Evolutionary conservation across 2,888 invertebrate genomes (phyloP).

Genomic region (Protophormia terraenovae): DNA sequence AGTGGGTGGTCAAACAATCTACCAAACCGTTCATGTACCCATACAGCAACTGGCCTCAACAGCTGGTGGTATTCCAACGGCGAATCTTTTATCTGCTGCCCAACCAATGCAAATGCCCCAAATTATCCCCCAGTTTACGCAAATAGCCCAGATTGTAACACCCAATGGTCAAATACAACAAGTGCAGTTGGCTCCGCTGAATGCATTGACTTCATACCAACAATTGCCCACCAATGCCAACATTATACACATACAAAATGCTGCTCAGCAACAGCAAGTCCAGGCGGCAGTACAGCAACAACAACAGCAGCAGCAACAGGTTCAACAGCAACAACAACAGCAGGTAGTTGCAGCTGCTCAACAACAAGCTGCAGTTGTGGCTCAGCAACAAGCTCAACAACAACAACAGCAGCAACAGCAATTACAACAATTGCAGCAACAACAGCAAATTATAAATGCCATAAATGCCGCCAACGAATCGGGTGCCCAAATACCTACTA

Average conservation of each 20-base stretch:
- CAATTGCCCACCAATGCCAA: conserved; percentile 78
- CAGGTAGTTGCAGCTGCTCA: conserved; percentile 60
- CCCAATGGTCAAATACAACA: conserved; percentile 95
- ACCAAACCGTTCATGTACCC: conserved; percentile 97
- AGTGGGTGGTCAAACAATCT: conserved; percentile 93
- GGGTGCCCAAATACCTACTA: conserved; percentile 79
- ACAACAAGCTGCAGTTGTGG: conserved; percentile 66
- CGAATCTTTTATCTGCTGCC: conserved; percentile 80
- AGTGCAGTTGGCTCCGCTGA: conserved; percentile 89
- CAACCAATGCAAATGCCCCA: conserved; percentile 83
- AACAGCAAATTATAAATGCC: conserved; percentile 77
- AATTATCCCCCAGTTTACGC: conserved; percentile 91
- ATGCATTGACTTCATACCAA: conserved; percentile 79
- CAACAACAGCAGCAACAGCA: conserved; percentile 67
- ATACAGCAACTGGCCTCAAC: conserved; percentile 87
- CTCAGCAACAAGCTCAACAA: conserved; percentile 67
- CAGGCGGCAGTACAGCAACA: conserved; percentile 69
- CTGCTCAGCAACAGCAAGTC: conserved; percentile 67
- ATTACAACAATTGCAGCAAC: conserved; percentile 73
- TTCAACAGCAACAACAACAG: conserved; percentile 69
- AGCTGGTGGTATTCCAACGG: conserved; percentile 81
- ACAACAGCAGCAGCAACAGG: conserved; percentile 72
- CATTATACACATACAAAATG: conserved; percentile 79
- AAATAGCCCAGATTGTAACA: conserved; percentile 92
- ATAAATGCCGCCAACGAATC: conserved; percentile 75